A percentile compares a stretch with the other conserved stretches of the same genome.
Evolutionary conservation across 2,888 invertebrate species (phyloP).

Genomic region (Drosophila bunnanda): DNA sequence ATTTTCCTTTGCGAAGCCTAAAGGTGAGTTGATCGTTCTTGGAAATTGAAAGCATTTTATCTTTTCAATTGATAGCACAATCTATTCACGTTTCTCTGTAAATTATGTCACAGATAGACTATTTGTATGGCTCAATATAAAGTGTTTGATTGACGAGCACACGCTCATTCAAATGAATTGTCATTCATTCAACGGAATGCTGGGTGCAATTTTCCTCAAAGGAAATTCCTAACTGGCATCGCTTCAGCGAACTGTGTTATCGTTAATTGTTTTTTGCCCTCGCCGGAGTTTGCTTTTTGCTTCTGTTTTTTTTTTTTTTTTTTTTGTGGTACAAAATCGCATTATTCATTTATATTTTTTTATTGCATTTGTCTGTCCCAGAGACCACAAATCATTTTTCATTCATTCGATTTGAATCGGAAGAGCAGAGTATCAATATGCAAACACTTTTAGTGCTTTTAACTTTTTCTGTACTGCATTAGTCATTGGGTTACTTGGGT

Average conservation of each 20-base stretch:
- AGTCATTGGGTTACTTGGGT: not conserved
- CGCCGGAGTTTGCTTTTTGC: not conserved
- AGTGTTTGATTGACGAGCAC: slow-evolving; percentile 26
- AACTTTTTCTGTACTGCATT: slow-evolving; percentile 39
- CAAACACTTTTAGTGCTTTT: slow-evolving; percentile 52
- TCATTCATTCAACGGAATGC: slow-evolving; percentile 25
- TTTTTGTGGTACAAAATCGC: slow-evolving; percentile 10
- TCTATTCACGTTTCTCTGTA: slow-evolving; percentile 10
- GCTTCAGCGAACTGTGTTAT: slow-evolving; percentile 10
- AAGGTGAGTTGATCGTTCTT: slow-evolving; percentile 25
- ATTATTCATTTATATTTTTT: slow-evolving; percentile 11
- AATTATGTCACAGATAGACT: slow-evolving; percentile 27
- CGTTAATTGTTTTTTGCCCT: slow-evolving; percentile 24
- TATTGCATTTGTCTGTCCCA: slow-evolving; percentile 14
- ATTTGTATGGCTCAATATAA: slow-evolving; percentile 9
- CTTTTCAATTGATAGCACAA: slow-evolving; percentile 23
- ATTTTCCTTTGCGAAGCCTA: slow-evolving; percentile 14
- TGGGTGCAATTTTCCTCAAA: slow-evolving; percentile 25
- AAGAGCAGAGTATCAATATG: slow-evolving; percentile 23
- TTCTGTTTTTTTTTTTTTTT: not conserved
- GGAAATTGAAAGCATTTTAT: slow-evolving; percentile 8
- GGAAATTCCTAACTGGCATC: slow-evolving; percentile 30
- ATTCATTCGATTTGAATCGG: slow-evolving; percentile 18
- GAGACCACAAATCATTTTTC: slow-evolving; percentile 35
- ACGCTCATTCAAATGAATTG: slow-evolving; percentile 30